Percentiles rank a stretch among this genome's conserved stretches.
Evolutionary conservation across 2,797 vertebrate genomes (phyloP).

Genomic region (Gymnoscopelus microlampas): DNA sequence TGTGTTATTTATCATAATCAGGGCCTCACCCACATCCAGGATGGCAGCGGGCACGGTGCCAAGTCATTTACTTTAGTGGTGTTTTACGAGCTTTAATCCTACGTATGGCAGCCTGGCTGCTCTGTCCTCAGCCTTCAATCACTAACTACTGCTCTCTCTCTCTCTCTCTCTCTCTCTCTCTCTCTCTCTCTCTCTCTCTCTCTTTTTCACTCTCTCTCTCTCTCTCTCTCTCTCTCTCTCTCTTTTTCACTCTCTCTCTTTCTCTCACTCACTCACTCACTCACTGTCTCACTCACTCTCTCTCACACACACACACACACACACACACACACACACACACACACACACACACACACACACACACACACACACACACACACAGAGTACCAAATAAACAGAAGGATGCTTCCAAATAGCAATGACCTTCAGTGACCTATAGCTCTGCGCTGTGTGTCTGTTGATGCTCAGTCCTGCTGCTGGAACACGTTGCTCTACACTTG

Average conservation of each 20-base stretch:
- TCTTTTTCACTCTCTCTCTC: not conserved
- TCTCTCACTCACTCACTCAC: not conserved
- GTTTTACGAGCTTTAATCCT: not conserved
- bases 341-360: no score
- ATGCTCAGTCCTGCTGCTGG: not conserved
- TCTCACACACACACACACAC: no score
- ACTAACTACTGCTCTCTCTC: no score
- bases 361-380: no score
- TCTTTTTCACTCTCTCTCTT: not conserved
- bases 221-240: not conserved
- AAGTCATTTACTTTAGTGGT: no score
- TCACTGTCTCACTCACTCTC: not conserved
- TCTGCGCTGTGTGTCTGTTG: no score
- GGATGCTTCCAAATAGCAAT: slow-evolving; percentile 13
- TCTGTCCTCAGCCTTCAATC: no score
- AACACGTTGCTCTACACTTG: slow-evolving; percentile 1
- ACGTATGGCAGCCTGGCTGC: not conserved
- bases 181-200: no score
- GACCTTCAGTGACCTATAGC: slow-evolving; percentile 30
- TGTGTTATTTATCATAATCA: no score
- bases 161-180: no score
- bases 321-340: no score
- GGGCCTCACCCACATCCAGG: not conserved
- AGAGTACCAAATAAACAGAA: slow-evolving; percentile 7
- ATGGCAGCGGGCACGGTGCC: not conserved